Evolutionary conservation across 2,797 vertebrate genomes (phyloP).

Genomic region (Ctenosaura bakeri): DNA sequence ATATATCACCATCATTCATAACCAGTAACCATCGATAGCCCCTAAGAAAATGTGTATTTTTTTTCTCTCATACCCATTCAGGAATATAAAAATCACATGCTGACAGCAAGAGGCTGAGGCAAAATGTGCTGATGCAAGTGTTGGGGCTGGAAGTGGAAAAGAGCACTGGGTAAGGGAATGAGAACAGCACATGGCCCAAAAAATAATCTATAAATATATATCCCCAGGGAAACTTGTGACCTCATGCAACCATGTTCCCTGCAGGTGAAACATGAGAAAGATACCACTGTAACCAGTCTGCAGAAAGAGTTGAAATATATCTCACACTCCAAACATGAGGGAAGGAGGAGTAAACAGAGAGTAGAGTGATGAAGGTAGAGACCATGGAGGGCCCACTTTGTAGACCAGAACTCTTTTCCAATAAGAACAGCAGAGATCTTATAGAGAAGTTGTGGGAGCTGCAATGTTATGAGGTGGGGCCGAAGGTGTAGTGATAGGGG

Average conservation of each 20-base stretch:
- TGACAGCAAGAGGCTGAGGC: neutral
- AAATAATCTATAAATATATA: conserved; percentile 34
- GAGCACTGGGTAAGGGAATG: too few relatives aligned
- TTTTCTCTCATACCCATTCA: neutral
- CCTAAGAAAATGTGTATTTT: too few relatives aligned
- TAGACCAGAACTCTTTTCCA: neutral
- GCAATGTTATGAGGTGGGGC: neutral
- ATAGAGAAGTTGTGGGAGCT: neutral
- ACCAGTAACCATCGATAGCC: too few relatives aligned
- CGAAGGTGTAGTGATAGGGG: too few relatives aligned
- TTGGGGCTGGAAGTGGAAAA: neutral
- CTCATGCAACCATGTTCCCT: neutral
- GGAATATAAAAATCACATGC: neutral
- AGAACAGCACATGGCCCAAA: conserved; percentile 4
- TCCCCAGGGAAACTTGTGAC: conserved; percentile 22
- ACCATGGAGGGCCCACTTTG: neutral
- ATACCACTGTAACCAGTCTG: conserved; percentile 13
- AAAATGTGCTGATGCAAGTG: neutral
- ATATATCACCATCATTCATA: too few relatives aligned
- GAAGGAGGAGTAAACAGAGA: neutral
- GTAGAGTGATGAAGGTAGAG: neutral
- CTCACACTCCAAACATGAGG: neutral
- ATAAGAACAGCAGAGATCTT: neutral
- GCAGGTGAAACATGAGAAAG: conserved; percentile 20
- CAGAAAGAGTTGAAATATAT: neutral